These are phyloP conservation scores for Hystrix cristata DNA, from an alignment of 2,113 vertebrate species.

Conservation along the genomic window DNA sequence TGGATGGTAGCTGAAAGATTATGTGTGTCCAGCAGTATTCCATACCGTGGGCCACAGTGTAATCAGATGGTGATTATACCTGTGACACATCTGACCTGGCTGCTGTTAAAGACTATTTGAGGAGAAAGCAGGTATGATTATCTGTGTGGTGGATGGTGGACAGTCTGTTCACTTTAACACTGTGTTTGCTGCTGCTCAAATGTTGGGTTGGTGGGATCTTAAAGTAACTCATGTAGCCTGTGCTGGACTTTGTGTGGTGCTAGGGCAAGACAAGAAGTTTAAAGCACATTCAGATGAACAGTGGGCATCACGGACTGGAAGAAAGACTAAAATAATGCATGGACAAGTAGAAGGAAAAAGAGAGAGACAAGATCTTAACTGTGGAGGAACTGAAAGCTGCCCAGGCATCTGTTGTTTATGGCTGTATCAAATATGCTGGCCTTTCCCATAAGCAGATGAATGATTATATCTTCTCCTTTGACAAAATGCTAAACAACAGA, in stretches of 20 bases:
- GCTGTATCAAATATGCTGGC: slow-evolving; percentile 98
- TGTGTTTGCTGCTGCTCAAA: slow-evolving; percentile 93
- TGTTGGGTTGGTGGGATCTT: slow-evolving; percentile 97
- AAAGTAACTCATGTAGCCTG: slow-evolving; percentile 94
- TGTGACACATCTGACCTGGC: slow-evolving; percentile 98
- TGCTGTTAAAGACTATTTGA: slow-evolving; percentile 91
- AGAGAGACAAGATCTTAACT: slow-evolving; percentile 93
- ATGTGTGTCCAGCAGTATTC: slow-evolving; percentile 93
- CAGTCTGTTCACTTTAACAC: slow-evolving; percentile 95
- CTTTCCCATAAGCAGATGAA: slow-evolving; percentile 97
- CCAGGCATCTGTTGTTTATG: slow-evolving; percentile 94
- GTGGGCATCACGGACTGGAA: slow-evolving; percentile 96
- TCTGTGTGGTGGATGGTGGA: slow-evolving; percentile 96
- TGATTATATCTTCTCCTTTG: slow-evolving; percentile 98
- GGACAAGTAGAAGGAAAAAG: slow-evolving; percentile 98
- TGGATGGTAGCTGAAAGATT: slow-evolving; percentile 96
- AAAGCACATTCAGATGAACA: slow-evolving; percentile 97
- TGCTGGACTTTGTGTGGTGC: slow-evolving; percentile 96
- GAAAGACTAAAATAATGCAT: slow-evolving; percentile 97
- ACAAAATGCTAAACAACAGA: slow-evolving; percentile 98
- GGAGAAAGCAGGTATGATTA: slow-evolving; percentile 94
- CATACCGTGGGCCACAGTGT: slow-evolving; percentile 94
- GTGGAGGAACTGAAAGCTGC: slow-evolving; percentile 93
- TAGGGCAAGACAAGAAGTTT: slow-evolving; percentile 99
- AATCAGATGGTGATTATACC: slow-evolving; percentile 96